These are phyloP conservation scores for Herpetotheres cachinnans DNA, from an alignment of 2,113 vertebrate genomes.

Conservation along the genomic window DNA sequence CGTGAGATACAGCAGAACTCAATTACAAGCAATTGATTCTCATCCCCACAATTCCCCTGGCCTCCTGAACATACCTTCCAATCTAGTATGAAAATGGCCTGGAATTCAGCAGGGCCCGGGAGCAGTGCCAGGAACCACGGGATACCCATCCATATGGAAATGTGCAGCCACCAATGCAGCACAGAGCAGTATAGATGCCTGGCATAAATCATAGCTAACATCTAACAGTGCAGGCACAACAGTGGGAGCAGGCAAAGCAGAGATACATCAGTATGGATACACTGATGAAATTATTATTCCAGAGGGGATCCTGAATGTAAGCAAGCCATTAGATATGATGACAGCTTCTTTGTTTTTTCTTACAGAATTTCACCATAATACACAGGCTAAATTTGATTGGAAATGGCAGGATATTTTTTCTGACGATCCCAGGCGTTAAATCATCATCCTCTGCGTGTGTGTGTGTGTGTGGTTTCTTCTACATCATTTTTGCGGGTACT, in stretches of 20 bases:
- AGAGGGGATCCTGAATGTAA: slow-evolving; percentile 22
- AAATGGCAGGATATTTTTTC: slow-evolving; percentile 44
- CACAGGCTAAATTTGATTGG: slow-evolving; percentile 23
- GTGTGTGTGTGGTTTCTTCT: background rate
- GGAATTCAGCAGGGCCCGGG: background rate
- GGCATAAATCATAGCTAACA: slow-evolving; percentile 30
- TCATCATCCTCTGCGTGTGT: background rate
- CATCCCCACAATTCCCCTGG: background rate
- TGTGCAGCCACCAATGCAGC: slow-evolving; percentile 30
- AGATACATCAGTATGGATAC: background rate
- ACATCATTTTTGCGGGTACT: background rate
- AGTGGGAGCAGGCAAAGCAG: background rate
- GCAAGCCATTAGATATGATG: slow-evolving; percentile 43
- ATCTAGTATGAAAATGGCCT: background rate
- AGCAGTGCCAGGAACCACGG: background rate
- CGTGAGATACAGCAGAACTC: background rate
- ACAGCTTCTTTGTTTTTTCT: slow-evolving; percentile 48
- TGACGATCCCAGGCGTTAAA: background rate
- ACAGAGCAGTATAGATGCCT: background rate
- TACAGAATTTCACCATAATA: slow-evolving; percentile 34
- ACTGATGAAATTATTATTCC: slow-evolving; percentile 50
- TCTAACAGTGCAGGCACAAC: background rate
- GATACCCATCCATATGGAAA: slow-evolving; percentile 32
- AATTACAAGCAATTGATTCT: background rate
- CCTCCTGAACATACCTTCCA: background rate